Evolutionary conservation across 2,113 vertebrate species (phyloP).

Genomic region (Chaetorhynchus papuensis): DNA sequence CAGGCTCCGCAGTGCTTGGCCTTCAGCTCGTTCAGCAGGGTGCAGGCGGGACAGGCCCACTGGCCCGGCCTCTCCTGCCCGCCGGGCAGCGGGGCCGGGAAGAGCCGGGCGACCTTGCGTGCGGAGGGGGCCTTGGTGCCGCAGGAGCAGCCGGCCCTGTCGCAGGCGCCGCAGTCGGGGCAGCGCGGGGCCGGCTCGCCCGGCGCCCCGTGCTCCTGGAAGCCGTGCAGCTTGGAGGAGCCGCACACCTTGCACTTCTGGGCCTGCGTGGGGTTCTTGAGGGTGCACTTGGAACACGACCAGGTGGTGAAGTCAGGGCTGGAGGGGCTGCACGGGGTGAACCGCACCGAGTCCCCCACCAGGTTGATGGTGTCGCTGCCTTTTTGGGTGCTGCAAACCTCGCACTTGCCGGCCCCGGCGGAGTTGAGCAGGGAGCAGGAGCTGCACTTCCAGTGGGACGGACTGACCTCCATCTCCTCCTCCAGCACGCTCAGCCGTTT

Average conservation of each 20-base stretch:
- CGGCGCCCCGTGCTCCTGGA: conserved; percentile 77
- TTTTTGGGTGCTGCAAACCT: conserved; percentile 73
- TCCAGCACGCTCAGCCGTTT: conserved; percentile 89
- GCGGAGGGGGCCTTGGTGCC: conserved; percentile 47
- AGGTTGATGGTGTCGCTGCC: conserved; percentile 85
- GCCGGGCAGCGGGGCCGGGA: conserved; percentile 27
- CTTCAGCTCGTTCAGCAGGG: conserved; percentile 85
- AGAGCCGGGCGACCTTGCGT: conserved; percentile 73
- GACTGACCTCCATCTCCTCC: conserved; percentile 77
- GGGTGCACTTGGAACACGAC: conserved; percentile 92
- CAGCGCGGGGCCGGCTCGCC: conserved; percentile 61
- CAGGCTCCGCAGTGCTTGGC: conserved; percentile 90
- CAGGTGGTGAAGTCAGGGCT: conserved; percentile 95
- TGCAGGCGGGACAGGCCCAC: conserved; percentile 94
- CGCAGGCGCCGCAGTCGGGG: conserved; percentile 65
- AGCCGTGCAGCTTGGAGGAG: conserved; percentile 93
- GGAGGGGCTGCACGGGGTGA: conserved; percentile 89
- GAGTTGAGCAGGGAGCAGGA: conserved; percentile 75
- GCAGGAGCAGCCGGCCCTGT: conserved; percentile 58
- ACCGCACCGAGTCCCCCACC: conserved; percentile 86
- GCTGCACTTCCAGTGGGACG: conserved; percentile 81
- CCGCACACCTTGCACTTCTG: conserved; percentile 87
- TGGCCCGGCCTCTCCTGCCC: conserved; percentile 68
- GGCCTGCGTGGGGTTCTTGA: conserved; percentile 84
- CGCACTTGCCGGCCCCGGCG: conserved; percentile 59